Conservation (phyloP, 2,113 vertebrate species). For the Tachysurus vachellii region DNA sequence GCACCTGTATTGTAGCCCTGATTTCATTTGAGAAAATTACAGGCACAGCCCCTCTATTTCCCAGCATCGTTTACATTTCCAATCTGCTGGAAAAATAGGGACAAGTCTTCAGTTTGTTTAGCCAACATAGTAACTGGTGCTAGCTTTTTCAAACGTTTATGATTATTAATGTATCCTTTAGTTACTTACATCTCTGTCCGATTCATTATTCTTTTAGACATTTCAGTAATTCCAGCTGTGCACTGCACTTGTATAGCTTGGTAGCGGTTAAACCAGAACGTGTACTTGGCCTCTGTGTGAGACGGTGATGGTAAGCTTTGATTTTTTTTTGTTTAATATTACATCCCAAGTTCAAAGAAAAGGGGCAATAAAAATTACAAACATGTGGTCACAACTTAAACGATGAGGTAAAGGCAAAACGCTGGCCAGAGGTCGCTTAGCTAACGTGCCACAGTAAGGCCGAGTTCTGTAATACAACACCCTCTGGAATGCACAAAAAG, state of each 20-base stretch:
- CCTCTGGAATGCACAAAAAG: slow-evolving; percentile 24
- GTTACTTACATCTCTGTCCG: slow-evolving; percentile 2
- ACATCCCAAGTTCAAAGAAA: slow-evolving; percentile 43
- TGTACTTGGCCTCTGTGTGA: slow-evolving; percentile 8
- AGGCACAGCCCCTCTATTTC: slow-evolving; percentile 8
- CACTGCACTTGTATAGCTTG: slow-evolving; percentile 12
- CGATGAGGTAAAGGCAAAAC: slow-evolving; percentile 46
- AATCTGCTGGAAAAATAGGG: slow-evolving; percentile 15
- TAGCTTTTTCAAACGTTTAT: background rate
- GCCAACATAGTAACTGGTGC: slow-evolving; percentile 26
- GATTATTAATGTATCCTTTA: background rate
- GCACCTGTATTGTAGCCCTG: slow-evolving; percentile 53
- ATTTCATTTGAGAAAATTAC: slow-evolving; percentile 49
- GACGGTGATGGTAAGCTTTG: slow-evolving; percentile 1
- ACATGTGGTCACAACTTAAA: slow-evolving; percentile 46
- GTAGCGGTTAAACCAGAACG: background rate
- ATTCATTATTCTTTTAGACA: slow-evolving; percentile 10
- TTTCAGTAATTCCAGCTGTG: slow-evolving; percentile 28
- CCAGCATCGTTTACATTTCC: slow-evolving; percentile 27
- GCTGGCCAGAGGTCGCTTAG: slow-evolving; percentile 29
- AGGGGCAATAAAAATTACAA: slow-evolving; percentile 43
- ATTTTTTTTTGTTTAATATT: slow-evolving; percentile 11
- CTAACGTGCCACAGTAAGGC: slow-evolving; percentile 27
- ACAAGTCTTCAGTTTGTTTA: slow-evolving; percentile 11
- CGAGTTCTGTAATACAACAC: slow-evolving; percentile 6